Conservation (phyloP, 2,888 invertebrate species). For the Thecocarcelia acutangulata region DNA sequence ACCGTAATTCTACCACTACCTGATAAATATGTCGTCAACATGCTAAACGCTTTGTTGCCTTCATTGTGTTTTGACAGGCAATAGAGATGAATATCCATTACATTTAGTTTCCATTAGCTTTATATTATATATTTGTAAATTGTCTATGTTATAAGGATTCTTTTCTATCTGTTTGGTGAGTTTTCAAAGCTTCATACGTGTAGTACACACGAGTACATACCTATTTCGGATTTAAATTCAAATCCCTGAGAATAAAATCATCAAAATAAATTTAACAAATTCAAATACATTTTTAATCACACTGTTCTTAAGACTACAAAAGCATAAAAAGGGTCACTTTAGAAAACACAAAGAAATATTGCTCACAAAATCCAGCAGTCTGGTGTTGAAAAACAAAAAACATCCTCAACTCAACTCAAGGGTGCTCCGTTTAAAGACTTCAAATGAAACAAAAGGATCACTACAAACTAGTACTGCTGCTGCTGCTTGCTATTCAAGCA, state of each 20-base stretch:
- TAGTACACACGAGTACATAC: constrained; percentile 39
- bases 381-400: constrained; percentile 51
- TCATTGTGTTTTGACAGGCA: neutral
- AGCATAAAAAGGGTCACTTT: constrained; percentile 61
- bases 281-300: constrained; percentile 44
- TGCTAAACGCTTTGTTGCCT: neutral
- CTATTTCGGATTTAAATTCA: constrained; percentile 50
- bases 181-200: neutral
- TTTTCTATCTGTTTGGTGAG: neutral
- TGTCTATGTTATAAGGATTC: too few relatives aligned
- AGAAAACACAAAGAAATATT: constrained; percentile 44
- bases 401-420: constrained; percentile 65
- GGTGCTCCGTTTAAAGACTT: constrained; percentile 63
- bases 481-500: neutral
- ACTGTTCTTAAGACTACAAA: constrained; percentile 19
- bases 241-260: constrained; percentile 64
- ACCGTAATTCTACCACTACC: too few relatives aligned
- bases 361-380: constrained; percentile 28
- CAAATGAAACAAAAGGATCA: constrained; percentile 60
- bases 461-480: neutral
- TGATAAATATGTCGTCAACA: too few relatives aligned
- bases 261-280: constrained; percentile 12
- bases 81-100: neutral
- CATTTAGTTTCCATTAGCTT: neutral
- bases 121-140: too few relatives aligned